A percentile compares a stretch with the other conserved stretches of the same genome.
These are phyloP conservation scores for Drosophila gaucha DNA, from an alignment of 2,888 invertebrate genomes.

Conservation along the genomic window DNA sequence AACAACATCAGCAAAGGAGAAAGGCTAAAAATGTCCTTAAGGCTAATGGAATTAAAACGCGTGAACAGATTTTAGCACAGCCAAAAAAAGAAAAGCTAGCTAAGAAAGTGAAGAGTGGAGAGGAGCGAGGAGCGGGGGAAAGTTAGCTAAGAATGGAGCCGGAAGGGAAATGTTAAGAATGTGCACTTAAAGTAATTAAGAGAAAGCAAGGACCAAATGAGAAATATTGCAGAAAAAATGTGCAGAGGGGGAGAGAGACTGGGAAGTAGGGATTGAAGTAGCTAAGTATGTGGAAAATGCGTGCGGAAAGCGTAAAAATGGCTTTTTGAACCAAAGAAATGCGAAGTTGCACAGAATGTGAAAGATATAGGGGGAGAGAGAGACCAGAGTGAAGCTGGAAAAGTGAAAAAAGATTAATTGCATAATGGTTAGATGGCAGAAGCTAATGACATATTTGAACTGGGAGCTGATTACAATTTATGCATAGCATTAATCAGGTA, in stretches of 20 bases:
- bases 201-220: slow-evolving; percentile 18
- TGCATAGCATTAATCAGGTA: neutral
- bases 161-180: slow-evolving; percentile 26
- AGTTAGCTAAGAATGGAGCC: too few relatives aligned
- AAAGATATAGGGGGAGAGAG: neutral
- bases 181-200: slow-evolving; percentile 75
- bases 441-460: neutral
- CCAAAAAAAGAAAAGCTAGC: slow-evolving; percentile 13
- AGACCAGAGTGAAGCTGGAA: neutral
- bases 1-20: neutral
- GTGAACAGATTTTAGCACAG: slow-evolving; percentile 43
- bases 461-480: neutral
- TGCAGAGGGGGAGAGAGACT: neutral
- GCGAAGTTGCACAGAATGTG: neutral
- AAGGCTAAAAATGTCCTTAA: slow-evolving; percentile 54
- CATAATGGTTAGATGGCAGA: neutral
- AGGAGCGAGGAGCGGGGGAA: neutral
- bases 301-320: slow-evolving; percentile 18
- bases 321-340: slow-evolving; percentile 7
- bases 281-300: slow-evolving; percentile 16
- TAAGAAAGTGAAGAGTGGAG: neutral
- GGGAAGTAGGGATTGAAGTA: neutral
- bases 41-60: slow-evolving; percentile 73
- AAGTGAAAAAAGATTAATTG: slow-evolving; percentile 12
- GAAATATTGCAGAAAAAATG: slow-evolving; percentile 21